These are phyloP conservation scores for Epicampocera succincta DNA, from an alignment of 2,888 invertebrate genomes.

Conservation along the genomic window DNA sequence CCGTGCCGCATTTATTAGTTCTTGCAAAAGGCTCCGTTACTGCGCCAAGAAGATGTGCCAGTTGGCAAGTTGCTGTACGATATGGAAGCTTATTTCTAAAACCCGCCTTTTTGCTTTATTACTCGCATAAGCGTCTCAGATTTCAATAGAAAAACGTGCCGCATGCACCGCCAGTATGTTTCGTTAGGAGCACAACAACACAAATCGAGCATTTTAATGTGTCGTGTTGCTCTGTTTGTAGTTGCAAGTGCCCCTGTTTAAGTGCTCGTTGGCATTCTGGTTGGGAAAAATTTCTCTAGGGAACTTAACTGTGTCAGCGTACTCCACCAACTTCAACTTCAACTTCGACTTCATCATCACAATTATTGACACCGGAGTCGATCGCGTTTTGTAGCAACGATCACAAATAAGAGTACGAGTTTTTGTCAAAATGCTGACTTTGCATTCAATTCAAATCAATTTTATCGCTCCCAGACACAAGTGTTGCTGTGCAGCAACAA, in stretches of 20 bases:
- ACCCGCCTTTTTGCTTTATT: not conserved
- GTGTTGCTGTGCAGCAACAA: conserved; percentile 22
- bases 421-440: conserved; percentile 60
- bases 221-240: conserved; percentile 3
- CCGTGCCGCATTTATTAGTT: conserved; percentile 57
- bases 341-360: conserved; percentile 44
- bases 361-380: conserved; percentile 9
- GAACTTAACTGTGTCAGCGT: conserved; percentile 71
- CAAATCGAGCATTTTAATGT: conserved; percentile 3
- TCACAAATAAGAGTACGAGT: no score
- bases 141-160: conserved; percentile 67
- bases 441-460: conserved; percentile 50
- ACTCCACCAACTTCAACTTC: conserved; percentile 60
- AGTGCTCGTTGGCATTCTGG: conserved; percentile 33
- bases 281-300: conserved; percentile 69
- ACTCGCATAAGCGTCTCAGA: conserved; percentile 66
- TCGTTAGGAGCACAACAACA: conserved; percentile 8
- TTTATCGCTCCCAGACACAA: conserved; percentile 66
- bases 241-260: conserved; percentile 39
- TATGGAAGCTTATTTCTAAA: conserved; percentile 39
- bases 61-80: conserved; percentile 7
- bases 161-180: conserved; percentile 57
- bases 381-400: not conserved
- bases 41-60: not conserved
- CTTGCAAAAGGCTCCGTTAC: conserved; percentile 35